These are phyloP conservation scores for Scaptomyza flava DNA, from an alignment of 2,888 invertebrate species.

Conservation along the genomic window DNA sequence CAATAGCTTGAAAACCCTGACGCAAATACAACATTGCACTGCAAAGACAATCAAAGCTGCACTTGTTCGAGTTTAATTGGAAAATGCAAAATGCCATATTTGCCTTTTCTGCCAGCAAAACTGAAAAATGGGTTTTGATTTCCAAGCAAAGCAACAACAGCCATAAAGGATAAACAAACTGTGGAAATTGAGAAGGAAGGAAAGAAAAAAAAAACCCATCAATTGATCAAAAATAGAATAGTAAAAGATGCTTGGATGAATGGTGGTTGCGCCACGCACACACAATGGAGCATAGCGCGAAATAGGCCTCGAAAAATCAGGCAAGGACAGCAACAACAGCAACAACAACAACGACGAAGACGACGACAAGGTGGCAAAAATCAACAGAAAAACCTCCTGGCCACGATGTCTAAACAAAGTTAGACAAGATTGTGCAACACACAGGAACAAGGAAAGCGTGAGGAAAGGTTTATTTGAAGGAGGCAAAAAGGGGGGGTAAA, in stretches of 20 bases:
- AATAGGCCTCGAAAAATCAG: slow-evolving; percentile 60
- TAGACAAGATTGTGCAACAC: slow-evolving; percentile 79
- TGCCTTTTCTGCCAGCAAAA: slow-evolving; percentile 40
- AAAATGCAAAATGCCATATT: slow-evolving; percentile 77
- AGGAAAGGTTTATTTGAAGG: background rate
- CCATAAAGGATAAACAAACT: background rate
- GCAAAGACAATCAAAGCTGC: slow-evolving; percentile 44
- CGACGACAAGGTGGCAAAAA: slow-evolving; percentile 61
- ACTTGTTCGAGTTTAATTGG: slow-evolving; percentile 75
- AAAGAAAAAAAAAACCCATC: slow-evolving; percentile 44
- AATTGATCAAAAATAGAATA: slow-evolving; percentile 71
- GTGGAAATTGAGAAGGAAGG: slow-evolving; percentile 1
- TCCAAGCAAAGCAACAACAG: slow-evolving; percentile 15
- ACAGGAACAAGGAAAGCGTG: slow-evolving; percentile 41
- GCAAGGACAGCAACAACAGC: slow-evolving; percentile 49
- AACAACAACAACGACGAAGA: too few relatives aligned
- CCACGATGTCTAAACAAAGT: slow-evolving; percentile 72
- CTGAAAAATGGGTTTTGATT: slow-evolving; percentile 6
- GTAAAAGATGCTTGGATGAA: slow-evolving; percentile 4
- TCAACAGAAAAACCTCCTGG: slow-evolving; percentile 53
- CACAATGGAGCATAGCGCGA: slow-evolving; percentile 18
- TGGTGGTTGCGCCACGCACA: background rate
- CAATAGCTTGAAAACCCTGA: slow-evolving; percentile 1
- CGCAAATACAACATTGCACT: slow-evolving; percentile 4
- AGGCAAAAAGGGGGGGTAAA: background rate